Base-by-base conservation (phyloP, 2,888 invertebrate species). In the Galeopsomyia nigrocyanea region DNA sequence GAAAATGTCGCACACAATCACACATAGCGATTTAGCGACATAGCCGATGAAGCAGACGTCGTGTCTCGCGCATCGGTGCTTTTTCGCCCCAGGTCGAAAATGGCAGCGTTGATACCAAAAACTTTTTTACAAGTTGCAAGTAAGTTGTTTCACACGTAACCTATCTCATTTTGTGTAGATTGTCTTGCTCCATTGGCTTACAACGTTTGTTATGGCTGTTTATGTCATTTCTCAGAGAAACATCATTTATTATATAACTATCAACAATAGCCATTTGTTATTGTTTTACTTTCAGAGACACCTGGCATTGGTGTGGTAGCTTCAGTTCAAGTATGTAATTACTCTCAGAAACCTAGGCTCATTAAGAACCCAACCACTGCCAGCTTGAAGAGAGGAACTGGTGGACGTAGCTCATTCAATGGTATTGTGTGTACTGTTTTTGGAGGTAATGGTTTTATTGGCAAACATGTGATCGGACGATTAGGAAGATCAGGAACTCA, bases 381-480 rank as follows among this genome's bases (percentile, higher is more conserved):
- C 10, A 87, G 91, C 0, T 89, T 95, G 83, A 95, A 93, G 85
- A 89, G 93, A 77, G 96, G 96, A 39, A 94, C 95, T 21, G 96
- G 96, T 16, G 99, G 98, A 19, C 92, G 99, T 49, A 94, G 95
- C 79, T 98, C 98, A 82, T 99, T 99, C 87, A 99, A 95, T 88
- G 99, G 99, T 0, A 90, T 95, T 68, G 97, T 99, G 2, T 97
- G 96, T n/a, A 99, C 99, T n/a, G 94, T 99, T 0, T 98, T 99
- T 86, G 99, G 99, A 65, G 91, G 92, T 69, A 92, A 93, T 49
- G 99, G 99, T 1, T 96, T 96, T 82, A 87, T 98, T 0, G 99
- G 99, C 0, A 89, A 92, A 77, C 93, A 94, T 88, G 91, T 99
- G 17, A 93, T 94, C 85, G 98, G 97, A 84, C 92, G 93, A 81